Conservation (phyloP, 1,140 invertebrate genomes). For the Dysdera silvatica region DNA sequence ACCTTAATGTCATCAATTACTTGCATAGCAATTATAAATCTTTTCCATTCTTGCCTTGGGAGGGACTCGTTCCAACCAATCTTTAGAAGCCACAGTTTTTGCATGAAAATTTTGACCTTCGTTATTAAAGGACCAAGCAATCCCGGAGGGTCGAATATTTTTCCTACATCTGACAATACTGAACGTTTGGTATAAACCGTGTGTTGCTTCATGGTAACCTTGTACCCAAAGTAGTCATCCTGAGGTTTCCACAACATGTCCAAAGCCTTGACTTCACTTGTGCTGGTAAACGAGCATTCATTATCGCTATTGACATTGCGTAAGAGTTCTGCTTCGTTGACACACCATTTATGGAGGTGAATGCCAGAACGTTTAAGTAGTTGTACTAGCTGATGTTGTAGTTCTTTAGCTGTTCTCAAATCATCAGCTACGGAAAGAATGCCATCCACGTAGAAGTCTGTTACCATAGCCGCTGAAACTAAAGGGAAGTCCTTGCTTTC, state of each 20-base stretch:
- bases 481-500: constrained; percentile 31
- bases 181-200: background rate
- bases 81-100: constrained; percentile 27
- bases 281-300: background rate
- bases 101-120: constrained; percentile 43
- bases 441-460: constrained; percentile 37
- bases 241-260: background rate
- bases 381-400: constrained; percentile 28
- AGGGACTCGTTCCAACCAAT: background rate
- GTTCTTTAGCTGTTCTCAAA: constrained; percentile 24
- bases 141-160: constrained; percentile 47
- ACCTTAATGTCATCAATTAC: background rate
- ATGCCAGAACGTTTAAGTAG: constrained; percentile 16
- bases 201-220: background rate
- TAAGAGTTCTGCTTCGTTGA: no score
- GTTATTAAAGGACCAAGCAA: constrained; percentile 40
- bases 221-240: background rate
- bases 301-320: background rate
- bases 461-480: no score
- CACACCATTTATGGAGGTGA: background rate
- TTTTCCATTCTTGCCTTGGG: background rate
- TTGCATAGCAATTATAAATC: background rate
- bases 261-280: background rate
- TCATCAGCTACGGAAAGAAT: constrained; percentile 29
- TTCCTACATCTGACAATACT: constrained; percentile 25